A percentile compares a stretch with the other conserved stretches of the same genome.
Conservation (phyloP, 2,888 invertebrate genomes). For the Acanthoscelides obtectus region DNA sequence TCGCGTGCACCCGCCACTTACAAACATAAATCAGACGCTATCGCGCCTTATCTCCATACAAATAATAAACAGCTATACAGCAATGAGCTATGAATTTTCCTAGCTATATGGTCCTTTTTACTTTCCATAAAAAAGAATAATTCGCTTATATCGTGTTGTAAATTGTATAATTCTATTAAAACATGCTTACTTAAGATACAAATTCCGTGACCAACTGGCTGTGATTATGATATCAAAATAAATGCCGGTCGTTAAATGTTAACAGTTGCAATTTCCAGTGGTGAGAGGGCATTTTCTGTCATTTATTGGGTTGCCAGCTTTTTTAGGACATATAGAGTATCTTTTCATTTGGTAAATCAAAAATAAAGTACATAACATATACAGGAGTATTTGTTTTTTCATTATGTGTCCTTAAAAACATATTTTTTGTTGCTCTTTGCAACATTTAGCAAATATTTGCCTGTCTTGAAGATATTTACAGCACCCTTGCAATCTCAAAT, state of each 20-base stretch:
- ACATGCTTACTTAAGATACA: constrained; percentile 44
- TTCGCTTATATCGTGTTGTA: constrained; percentile 43
- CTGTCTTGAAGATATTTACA: too few relatives aligned
- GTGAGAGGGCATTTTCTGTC: background rate
- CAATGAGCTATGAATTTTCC: constrained; percentile 37
- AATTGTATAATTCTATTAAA: constrained; percentile 45
- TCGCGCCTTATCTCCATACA: constrained; percentile 41
- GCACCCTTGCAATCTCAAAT: too few relatives aligned
- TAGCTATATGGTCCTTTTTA: constrained; percentile 20
- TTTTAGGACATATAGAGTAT: background rate
- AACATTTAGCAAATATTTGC: too few relatives aligned
- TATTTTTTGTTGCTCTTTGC: too few relatives aligned
- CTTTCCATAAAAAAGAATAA: constrained; percentile 29
- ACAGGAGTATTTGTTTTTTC: too few relatives aligned
- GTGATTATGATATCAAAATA: constrained; percentile 35
- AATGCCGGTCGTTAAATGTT: constrained; percentile 2
- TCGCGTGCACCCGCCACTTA: constrained; percentile 8
- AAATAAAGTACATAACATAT: too few relatives aligned
- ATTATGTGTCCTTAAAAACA: too few relatives aligned
- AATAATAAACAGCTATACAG: constrained; percentile 45
- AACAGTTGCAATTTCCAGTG: background rate
- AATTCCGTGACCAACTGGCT: constrained; percentile 40
- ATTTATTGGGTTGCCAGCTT: background rate
- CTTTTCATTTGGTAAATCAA: too few relatives aligned
- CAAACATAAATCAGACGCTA: constrained; percentile 39